phyloP scores from a whole-genome alignment of 2,113 vertebrate genomes.

The Laticauda laticaudata region DNA sequence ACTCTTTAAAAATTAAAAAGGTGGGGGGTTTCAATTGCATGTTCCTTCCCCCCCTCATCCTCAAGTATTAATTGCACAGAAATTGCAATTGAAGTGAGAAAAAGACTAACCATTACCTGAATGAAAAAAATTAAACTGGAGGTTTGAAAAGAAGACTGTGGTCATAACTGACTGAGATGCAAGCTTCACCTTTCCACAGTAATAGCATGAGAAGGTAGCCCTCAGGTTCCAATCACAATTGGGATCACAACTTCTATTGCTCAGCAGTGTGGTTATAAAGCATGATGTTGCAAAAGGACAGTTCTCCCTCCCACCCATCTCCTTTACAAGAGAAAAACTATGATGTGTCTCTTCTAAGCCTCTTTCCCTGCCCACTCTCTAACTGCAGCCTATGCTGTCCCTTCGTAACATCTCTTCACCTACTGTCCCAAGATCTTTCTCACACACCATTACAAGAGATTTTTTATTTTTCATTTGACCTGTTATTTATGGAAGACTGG shows the following conservation, averaged over 20 bases:
- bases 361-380: background rate
- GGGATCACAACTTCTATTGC: background rate
- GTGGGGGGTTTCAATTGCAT: background rate
- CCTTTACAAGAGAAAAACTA: background rate
- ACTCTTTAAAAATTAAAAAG: background rate
- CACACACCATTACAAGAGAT: background rate
- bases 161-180: background rate
- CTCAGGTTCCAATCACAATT: background rate
- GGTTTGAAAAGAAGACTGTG: background rate
- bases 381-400: background rate
- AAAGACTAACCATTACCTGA: background rate
- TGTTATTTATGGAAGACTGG: background rate
- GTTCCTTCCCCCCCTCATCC: background rate
- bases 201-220: background rate
- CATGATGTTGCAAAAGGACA: background rate
- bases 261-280: background rate
- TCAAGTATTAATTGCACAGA: background rate
- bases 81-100: background rate
- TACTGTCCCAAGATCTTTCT: background rate
- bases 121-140: background rate
- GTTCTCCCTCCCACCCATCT: background rate
- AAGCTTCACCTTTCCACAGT: background rate
- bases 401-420: background rate
- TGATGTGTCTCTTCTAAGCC: background rate
- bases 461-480: background rate